Base-by-base conservation (phyloP, 2,113 vertebrate genomes). In the Saimiri boliviensis region DNA sequence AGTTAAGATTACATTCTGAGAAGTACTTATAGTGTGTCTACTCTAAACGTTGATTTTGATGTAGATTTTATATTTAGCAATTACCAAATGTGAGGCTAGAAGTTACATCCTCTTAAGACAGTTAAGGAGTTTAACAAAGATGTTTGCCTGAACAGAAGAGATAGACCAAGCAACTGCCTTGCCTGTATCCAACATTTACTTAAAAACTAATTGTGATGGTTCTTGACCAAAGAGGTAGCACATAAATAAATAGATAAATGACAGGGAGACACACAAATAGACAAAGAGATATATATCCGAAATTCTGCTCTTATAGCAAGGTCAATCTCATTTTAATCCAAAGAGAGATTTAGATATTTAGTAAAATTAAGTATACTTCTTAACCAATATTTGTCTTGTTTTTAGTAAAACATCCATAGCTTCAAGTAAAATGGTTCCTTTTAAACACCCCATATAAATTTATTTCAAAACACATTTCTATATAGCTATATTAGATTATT, bases 11-110 rank as follows among this genome's bases (percentile, higher is more conserved):
- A 79, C n/a, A 74, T 60, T 58, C 56, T 52, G 54, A 95, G 13
- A 79, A 86, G 21, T 10, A 87, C 12, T 2, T 60, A 73, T 0
- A 70, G 19, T 71, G 17, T 49, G 86, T 63, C 68, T 23, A 91
- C 17, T 23, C 35, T 37, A 84, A 85, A 71, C 47, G 32, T 47
- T 86, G 45, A 93, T 7, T 73, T 58, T 60, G 37, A 52, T 47
- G 35, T 74, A 77, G 11, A 74, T 37, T 92, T 92, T 82, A 70
- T 21, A 82, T 96, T 94, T 91, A 91, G 86, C 8, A n/a, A 49
- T 52, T 56, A 79, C 8, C 49, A 30, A 74, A 40, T 30, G 27
- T 63, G 27, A 30, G 27, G 27, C 60, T 93, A 49, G 58, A 60
- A 76, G 19, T 93, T 93, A 84, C 30, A 71, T 40, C 37, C 11